Evolutionary conservation across 1,140 invertebrate species (phyloP), one percentile per base, ranked within the genome.

Genomic region (Luehdorfia chinensis): DNA sequence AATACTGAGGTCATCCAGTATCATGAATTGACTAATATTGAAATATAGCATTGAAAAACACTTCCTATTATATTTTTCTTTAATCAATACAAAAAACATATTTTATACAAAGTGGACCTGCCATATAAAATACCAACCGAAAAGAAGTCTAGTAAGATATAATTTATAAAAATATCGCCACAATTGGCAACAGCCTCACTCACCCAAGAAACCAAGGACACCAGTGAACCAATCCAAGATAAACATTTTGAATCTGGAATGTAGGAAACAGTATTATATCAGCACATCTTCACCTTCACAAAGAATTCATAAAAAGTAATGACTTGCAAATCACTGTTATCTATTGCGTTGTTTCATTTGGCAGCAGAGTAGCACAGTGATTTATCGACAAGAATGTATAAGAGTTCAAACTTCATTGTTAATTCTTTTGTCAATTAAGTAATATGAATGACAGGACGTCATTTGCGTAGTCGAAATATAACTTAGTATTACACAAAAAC

Each of bases 171-270:
- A n/a, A n/a, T n/a, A n/a, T n/a, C n/a, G n/a, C n/a, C n/a, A n/a
- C n/a, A n/a, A n/a, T n/a, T n/a, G n/a, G n/a, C n/a, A n/a, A n/a
- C n/a, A n/a, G n/a, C n/a, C n/a, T n/a, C 53, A 92, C 92, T 94
- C 87, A 98, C 97, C 97, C 81, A 98, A 91, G 89, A 95, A 98
- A 87, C 95, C 96, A 69, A 98, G 90, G 76, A 98, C 94, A 75
- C 96, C 96, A 75, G 96, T 95, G 85, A 99, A 96, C 97, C 97
- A 98, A 83, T 98, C 96, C 94, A 94, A 97, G 87, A 99, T 91
- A 92, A 98, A 98, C 96, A 98, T 98, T 89, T 90, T 91, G 71
- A 75, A 76, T 80, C 79, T 85, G 74, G 48, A 84, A 85, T 52
- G 23, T 60, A 63, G 28, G 55, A 66, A 65, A 60, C 53, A 44